Conservation (phyloP, 2,888 invertebrate species). For the Hermodice carunculata region DNA sequence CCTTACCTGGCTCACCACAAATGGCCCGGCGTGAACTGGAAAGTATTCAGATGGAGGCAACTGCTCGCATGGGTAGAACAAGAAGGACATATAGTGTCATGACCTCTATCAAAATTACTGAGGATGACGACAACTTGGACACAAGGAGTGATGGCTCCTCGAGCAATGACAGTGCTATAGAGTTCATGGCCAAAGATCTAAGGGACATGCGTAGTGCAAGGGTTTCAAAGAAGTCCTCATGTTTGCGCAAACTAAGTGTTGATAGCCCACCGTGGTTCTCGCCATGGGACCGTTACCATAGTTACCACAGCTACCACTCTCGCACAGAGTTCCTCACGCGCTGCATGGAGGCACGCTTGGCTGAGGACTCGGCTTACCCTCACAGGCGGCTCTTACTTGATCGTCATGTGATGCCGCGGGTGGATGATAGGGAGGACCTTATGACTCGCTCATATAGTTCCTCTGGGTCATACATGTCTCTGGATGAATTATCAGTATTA, state of each 20-base stretch:
- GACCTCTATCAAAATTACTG: constrained; percentile 2
- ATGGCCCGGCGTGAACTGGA: not conserved
- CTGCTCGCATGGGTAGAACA: not conserved
- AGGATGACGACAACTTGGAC: constrained; percentile 28
- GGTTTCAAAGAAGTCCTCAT: too few relatives aligned
- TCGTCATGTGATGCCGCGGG: not conserved
- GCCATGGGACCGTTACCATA: too few relatives aligned
- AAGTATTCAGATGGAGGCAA: not conserved
- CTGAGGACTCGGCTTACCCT: constrained; percentile 7
- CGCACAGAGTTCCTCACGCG: constrained; percentile 24
- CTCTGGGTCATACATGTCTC: constrained; percentile 39
- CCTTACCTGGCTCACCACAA: constrained; percentile 62
- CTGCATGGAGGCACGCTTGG: constrained; percentile 26
- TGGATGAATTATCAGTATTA: constrained; percentile 34
- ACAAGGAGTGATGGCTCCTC: constrained; percentile 32
- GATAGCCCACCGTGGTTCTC: too few relatives aligned
- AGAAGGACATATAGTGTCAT: constrained; percentile 17
- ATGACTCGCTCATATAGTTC: constrained; percentile 35
- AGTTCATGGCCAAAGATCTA: not conserved
- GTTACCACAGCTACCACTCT: too few relatives aligned
- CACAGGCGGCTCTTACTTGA: not conserved
- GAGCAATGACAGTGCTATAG: constrained; percentile 41
- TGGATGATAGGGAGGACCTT: not conserved
- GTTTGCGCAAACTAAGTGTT: too few relatives aligned
- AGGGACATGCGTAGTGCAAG: too few relatives aligned